Evolutionary conservation across 2,888 invertebrate genomes (phyloP), one percentile per base, ranked within the genome.

Genomic region (Amphipyra berbera): DNA sequence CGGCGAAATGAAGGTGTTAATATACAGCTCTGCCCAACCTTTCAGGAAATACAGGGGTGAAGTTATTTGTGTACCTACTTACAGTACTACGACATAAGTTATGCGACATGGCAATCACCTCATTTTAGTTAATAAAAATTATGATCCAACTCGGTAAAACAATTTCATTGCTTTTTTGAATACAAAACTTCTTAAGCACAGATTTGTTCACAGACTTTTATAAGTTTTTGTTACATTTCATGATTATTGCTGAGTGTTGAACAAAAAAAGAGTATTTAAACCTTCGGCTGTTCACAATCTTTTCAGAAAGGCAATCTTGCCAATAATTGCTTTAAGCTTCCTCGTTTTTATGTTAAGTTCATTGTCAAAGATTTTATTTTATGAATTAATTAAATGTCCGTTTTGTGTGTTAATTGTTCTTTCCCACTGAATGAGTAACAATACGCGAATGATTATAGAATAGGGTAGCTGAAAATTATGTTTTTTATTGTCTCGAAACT

Each of bases 191-290:
- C n/a, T n/a, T n/a, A n/a, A n/a, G n/a, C n/a, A n/a, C n/a, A 40
- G n/a, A 57, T 58, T 55, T n/a, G n/a, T n/a, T n/a, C n/a, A n/a
- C n/a, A n/a, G n/a, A n/a, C 42, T 12, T 58, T 62, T 50, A 41
- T 62, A 56, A 53, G 15, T 53, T 59, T 55, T 67, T 53, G 45
- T 68, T 54, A 41, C 40, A 37, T 54, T 74, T 57, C 50, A 58
- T 42, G 64, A 68, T 64, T 72, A 60, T 68, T 57, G 56, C 53
- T n/a, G 40, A 44, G 41, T 44, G 30, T 61, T 54, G 14, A 50
- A 60, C 41, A 60, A 67, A 73, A n/a, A 68, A 60, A 56, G 47
- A 35, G 40, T 21, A 2, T 15, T 12, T 33, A 45, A 62, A 55
- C 35, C 44, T 54, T 53, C 14, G n/a, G n/a, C 12, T 45, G 21